A percentile compares a stretch with the other conserved stretches of the same genome.
phyloP scores from a whole-genome alignment of 2,888 invertebrate genomes.

The Hirtodrosophila alboralis region DNA sequence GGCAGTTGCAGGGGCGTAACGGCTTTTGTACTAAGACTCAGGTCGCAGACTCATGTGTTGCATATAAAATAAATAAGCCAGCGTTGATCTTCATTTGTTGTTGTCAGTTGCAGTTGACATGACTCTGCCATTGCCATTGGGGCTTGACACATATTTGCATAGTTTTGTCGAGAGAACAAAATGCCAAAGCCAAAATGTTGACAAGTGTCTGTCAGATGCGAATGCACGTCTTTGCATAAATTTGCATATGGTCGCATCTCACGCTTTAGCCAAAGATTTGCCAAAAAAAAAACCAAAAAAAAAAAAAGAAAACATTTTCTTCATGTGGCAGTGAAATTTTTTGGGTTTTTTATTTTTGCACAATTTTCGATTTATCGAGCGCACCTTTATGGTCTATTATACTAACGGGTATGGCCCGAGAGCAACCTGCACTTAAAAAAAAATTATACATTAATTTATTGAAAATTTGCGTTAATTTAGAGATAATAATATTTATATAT shows the following conservation, averaged over 20 bases:
- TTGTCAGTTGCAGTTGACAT: slow-evolving; percentile 73
- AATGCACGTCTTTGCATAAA: slow-evolving; percentile 57
- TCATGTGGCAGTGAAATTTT: slow-evolving; percentile 53
- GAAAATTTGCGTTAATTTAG: too few relatives aligned
- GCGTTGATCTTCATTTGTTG: slow-evolving; percentile 76
- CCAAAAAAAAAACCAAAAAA: slow-evolving; percentile 6
- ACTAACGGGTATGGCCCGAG: slow-evolving; percentile 76
- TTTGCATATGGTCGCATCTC: slow-evolving; percentile 74
- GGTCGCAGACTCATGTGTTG: slow-evolving; percentile 39
- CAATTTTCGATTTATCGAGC: slow-evolving; percentile 46
- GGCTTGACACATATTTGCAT: slow-evolving; percentile 74
- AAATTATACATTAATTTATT: too few relatives aligned
- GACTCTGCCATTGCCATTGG: slow-evolving; percentile 64
- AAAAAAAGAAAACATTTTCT: slow-evolving; percentile 18
- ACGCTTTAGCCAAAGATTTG: slow-evolving; percentile 53
- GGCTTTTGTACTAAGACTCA: slow-evolving; percentile 32
- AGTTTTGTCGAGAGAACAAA: slow-evolving; percentile 66
- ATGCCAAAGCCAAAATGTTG: slow-evolving; percentile 66
- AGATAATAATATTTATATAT: too few relatives aligned
- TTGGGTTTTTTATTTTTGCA: slow-evolving; percentile 22
- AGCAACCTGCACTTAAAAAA: slow-evolving; percentile 51
- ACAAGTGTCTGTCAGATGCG: slow-evolving; percentile 72
- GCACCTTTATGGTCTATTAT: slow-evolving; percentile 78
- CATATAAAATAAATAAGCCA: slow-evolving; percentile 76
- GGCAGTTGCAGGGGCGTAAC: slow-evolving; percentile 68